A percentile compares a stretch with the other conserved stretches of the same genome.
Evolutionary conservation across 2,113 vertebrate species (phyloP).

Genomic region (Otis tarda): DNA sequence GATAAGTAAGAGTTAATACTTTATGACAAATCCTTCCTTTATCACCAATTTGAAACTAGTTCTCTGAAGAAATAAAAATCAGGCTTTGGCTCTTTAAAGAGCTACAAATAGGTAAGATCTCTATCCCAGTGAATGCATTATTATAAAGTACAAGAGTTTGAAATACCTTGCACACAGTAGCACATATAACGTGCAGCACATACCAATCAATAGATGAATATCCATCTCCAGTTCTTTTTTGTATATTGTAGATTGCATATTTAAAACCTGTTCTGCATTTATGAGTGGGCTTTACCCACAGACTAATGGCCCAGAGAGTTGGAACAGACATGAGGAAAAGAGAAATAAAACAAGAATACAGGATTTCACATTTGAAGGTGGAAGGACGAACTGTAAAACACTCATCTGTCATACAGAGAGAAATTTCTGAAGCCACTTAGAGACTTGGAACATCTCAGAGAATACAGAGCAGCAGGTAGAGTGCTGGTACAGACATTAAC

Average conservation of each 20-base stretch:
- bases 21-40: not conserved
- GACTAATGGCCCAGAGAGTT: not conserved
- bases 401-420: not conserved
- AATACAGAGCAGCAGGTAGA: not conserved
- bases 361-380: not conserved
- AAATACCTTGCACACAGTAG: not conserved
- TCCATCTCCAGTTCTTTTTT: not conserved
- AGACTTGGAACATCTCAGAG: not conserved
- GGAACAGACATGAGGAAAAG: not conserved
- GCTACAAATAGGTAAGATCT: not conserved
- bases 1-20: not conserved
- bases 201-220: not conserved
- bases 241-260: not conserved
- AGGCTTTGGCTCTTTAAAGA: not conserved
- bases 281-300: not conserved
- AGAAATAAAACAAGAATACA: not conserved
- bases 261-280: not conserved
- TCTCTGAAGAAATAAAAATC: not conserved
- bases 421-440: not conserved
- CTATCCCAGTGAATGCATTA: not conserved
- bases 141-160: not conserved
- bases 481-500: not conserved
- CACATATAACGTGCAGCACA: fast-evolving
- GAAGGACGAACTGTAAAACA: not conserved
- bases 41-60: not conserved